Conservation (phyloP, 2,797 vertebrate genomes). For the Hydrophis major region DNA sequence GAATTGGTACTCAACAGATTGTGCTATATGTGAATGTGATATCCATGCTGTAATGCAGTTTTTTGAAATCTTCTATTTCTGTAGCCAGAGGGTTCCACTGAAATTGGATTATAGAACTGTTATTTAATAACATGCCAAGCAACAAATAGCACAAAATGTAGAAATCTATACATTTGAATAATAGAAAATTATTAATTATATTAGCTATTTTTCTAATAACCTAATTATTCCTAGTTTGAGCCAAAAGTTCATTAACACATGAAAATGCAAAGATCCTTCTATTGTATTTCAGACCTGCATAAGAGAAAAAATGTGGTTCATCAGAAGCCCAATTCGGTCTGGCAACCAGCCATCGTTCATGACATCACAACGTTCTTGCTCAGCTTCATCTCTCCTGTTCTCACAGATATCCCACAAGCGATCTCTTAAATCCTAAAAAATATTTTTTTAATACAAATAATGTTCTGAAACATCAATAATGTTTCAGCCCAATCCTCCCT, state of each 20-base stretch:
- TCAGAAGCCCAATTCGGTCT: constrained; percentile 68
- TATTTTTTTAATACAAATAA: background rate
- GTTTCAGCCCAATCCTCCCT: background rate
- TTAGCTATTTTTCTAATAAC: background rate
- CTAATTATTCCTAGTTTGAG: background rate
- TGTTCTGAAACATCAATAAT: background rate
- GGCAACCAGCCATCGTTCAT: constrained; percentile 81
- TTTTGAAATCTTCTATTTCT: background rate
- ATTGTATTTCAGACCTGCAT: constrained; percentile 77
- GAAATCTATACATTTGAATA: background rate
- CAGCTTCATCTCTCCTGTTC: constrained; percentile 79
- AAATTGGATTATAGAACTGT: background rate
- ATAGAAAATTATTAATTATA: background rate
- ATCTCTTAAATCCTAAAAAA: constrained; percentile 81
- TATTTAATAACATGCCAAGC: background rate
- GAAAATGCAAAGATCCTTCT: background rate
- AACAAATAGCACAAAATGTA: background rate
- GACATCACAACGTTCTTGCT: constrained; percentile 73
- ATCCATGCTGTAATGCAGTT: background rate
- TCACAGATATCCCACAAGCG: constrained; percentile 87
- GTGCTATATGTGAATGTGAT: background rate
- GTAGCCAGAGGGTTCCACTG: background rate
- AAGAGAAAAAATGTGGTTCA: constrained; percentile 83
- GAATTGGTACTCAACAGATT: background rate
- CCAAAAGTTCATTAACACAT: background rate